A percentile compares a stretch with the other conserved stretches of the same genome.
These are phyloP conservation scores for Cardiocondyla obscurior DNA, from an alignment of 1,140 invertebrate genomes.

Conservation along the genomic window DNA sequence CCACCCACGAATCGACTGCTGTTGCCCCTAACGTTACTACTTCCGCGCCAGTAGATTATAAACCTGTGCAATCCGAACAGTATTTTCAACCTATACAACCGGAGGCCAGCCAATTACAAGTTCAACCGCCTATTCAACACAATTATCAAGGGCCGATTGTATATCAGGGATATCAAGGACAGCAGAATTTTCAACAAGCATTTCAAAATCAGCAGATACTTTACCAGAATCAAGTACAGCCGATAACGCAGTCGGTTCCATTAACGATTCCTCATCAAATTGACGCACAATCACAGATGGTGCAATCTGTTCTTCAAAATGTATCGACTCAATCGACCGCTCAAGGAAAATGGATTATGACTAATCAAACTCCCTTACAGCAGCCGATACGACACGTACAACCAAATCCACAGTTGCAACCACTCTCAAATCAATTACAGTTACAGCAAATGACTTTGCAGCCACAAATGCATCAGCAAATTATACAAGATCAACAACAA, in stretches of 20 bases:
- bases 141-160: slow-evolving; percentile 64
- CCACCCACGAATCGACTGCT: slow-evolving; percentile 68
- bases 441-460: slow-evolving; percentile 71
- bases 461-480: slow-evolving; percentile 69
- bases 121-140: slow-evolving; percentile 70
- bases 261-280: slow-evolving; percentile 67
- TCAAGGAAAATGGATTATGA: slow-evolving; percentile 73
- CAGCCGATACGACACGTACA: slow-evolving; percentile 73
- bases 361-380: slow-evolving; percentile 71
- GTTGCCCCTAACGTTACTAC: slow-evolving; percentile 32
- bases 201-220: slow-evolving; percentile 51
- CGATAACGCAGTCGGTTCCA: slow-evolving; percentile 67
- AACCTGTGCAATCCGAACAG: slow-evolving; percentile 76
- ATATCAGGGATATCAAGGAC: slow-evolving; percentile 70
- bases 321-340: slow-evolving; percentile 62
- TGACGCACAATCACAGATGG: slow-evolving; percentile 65
- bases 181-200: slow-evolving; percentile 57
- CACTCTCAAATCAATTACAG: slow-evolving; percentile 64
- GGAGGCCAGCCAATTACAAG: slow-evolving; percentile 70
- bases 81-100: slow-evolving; percentile 81
- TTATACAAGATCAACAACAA: slow-evolving; percentile 70
- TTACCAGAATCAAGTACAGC: slow-evolving; percentile 52
- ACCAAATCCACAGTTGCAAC: slow-evolving; percentile 67
- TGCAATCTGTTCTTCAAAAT: slow-evolving; percentile 71
- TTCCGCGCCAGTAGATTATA: slow-evolving; percentile 50